phyloP scores from a whole-genome alignment of 2,888 invertebrate genomes.

The Labia minor region DNA sequence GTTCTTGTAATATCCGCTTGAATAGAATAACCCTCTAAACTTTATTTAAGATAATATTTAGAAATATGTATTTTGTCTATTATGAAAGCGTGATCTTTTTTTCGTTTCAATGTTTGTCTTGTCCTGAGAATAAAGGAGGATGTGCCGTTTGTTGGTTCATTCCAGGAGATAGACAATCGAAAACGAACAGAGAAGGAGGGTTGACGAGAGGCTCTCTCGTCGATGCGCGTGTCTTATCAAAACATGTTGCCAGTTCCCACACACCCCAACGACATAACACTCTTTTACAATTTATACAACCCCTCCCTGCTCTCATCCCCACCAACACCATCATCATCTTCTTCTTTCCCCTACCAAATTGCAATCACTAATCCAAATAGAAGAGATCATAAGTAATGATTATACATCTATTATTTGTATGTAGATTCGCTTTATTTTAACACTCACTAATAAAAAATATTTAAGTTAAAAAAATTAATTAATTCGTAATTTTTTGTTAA shows the following conservation, averaged over 20 bases:
- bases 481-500: too few relatives aligned
- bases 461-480: too few relatives aligned
- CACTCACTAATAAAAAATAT: too few relatives aligned
- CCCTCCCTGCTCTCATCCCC: background rate
- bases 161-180: slow-evolving; percentile 3
- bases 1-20: too few relatives aligned
- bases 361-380: slow-evolving; percentile 4
- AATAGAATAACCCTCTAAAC: too few relatives aligned
- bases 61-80: background rate
- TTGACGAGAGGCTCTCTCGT: background rate
- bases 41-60: background rate
- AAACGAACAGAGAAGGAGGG: background rate
- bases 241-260: background rate
- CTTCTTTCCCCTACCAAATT: too few relatives aligned
- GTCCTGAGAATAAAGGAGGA: background rate
- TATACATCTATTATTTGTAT: too few relatives aligned
- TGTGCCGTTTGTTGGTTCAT: background rate
- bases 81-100: slow-evolving; percentile 2
- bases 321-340: too few relatives aligned
- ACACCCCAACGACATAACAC: background rate
- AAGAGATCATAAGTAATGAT: too few relatives aligned
- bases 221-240: slow-evolving; percentile 4
- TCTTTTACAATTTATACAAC: background rate
- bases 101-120: background rate
- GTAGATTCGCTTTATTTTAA: too few relatives aligned